Base-by-base conservation (phyloP, 2,797 vertebrate genomes). In the Falco berigora region DNA sequence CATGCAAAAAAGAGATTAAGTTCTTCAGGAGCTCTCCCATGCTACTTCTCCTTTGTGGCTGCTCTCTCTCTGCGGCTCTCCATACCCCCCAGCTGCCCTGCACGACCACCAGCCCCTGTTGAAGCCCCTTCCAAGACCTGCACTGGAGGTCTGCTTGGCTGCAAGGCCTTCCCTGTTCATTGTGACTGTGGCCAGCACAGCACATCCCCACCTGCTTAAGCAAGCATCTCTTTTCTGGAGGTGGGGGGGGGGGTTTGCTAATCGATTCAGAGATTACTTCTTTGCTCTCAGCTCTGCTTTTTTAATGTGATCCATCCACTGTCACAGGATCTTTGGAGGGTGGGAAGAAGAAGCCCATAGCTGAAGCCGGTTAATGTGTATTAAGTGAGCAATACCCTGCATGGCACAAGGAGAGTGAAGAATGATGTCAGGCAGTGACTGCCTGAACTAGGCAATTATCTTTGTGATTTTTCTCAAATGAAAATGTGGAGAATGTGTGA, bases 341-440 rank as follows among this genome's bases (percentile, higher is more conserved):
- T 62, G 59, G 59, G 78, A 90, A 69, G 36, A 44, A 94, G 64
- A 72, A 78, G 78, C 44, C 55, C 4, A 10, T 59, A 93, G 56
- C 50, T 92, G 78, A 50, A 92, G 62, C 55, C 75, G 42, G 55
- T 86, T 89, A 52, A 59, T 68, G 36, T 40, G 71, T 85, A 62
- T 72, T 94, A 72, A 78, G 59, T 38, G 28, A 94, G 69, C 88
- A 81, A 64, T 85, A 63, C 44, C 23, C 40, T 5, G 36, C 47
- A 50, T 11, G 3, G 79, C 79, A 80, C 75, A 42, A 73, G 58
- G 68, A 90, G 47, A 5, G 1, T 34, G 66, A 88, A 88, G 63
- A 78, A 62, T 90, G 21, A 92, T 86, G 77, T 92, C 92, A 95
- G 10, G 27, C 64, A 83, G 86, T 78, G 84, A 78, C 85, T 88